phyloP scores from a whole-genome alignment of 2,797 vertebrate species.

The Odontamblyopus rebecca region DNA sequence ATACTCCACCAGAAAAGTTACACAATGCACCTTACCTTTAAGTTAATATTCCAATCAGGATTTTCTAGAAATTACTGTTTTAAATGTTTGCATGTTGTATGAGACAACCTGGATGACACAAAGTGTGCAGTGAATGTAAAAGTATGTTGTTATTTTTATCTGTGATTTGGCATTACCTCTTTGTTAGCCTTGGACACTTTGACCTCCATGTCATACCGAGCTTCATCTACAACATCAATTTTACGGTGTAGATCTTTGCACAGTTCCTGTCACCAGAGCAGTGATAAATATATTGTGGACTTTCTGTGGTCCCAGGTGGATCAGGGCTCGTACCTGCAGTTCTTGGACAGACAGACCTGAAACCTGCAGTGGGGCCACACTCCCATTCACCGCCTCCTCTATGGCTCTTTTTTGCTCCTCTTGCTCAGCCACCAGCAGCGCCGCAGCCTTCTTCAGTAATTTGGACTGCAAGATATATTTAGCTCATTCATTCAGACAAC shows the following conservation, averaged over 20 bases:
- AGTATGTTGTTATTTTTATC: not conserved
- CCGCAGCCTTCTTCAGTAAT: constrained; percentile 71
- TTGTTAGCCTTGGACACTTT: constrained; percentile 75
- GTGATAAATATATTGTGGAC: constrained; percentile 3
- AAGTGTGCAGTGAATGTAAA: not conserved
- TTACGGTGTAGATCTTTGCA: constrained; percentile 76
- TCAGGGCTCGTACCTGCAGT: constrained; percentile 62
- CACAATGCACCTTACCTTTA: not conserved
- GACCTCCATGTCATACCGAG: constrained; percentile 70
- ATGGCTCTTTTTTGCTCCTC: constrained; percentile 60
- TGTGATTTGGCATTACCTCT: constrained; percentile 52
- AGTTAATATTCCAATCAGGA: not conserved
- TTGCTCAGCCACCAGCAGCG: constrained; percentile 68
- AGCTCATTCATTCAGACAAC: not conserved
- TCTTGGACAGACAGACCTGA: constrained; percentile 68
- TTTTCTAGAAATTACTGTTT: not conserved
- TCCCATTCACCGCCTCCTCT: constrained; percentile 57
- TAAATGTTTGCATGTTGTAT: not conserved
- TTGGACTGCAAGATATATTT: constrained; percentile 59
- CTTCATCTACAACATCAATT: constrained; percentile 75
- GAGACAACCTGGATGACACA: not conserved
- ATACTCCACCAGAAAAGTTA: too few relatives aligned
- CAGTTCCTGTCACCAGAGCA: constrained; percentile 64
- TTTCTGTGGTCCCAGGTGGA: not conserved
- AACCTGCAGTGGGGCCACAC: constrained; percentile 59